Conservation (phyloP, 1,140 invertebrate genomes). For the Pseudomyrmex dendroicus region DNA sequence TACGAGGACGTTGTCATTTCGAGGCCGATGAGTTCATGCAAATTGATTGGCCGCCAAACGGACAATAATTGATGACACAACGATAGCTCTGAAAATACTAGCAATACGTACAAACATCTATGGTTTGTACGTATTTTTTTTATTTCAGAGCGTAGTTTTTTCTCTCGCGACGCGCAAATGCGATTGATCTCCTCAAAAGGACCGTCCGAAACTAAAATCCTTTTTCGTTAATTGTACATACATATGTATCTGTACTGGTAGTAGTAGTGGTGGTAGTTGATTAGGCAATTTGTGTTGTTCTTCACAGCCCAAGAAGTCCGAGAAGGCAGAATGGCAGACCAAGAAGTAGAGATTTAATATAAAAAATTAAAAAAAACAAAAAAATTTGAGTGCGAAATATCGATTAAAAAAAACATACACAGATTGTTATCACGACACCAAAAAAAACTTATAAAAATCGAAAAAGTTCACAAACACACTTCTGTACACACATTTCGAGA, state of each 20-base stretch:
- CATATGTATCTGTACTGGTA: constrained; percentile 53
- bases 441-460: constrained; percentile 14
- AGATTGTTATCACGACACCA: constrained; percentile 8
- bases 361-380: constrained; percentile 22
- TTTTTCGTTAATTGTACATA: constrained; percentile 44
- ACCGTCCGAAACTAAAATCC: constrained; percentile 4
- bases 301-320: constrained; percentile 91
- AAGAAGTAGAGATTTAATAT: constrained; percentile 88
- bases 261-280: constrained; percentile 76
- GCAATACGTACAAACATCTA: too few relatives aligned
- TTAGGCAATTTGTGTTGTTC: constrained; percentile 84
- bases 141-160: background rate
- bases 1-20: constrained; percentile 22
- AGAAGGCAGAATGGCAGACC: constrained; percentile 92
- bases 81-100: background rate
- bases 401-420: constrained; percentile 16
- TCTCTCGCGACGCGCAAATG: too few relatives aligned
- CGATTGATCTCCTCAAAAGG: constrained; percentile 55
- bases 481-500: background rate
- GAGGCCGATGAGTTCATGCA: constrained; percentile 21
- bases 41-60: constrained; percentile 35
- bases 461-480: constrained; percentile 37
- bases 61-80: constrained; percentile 8
- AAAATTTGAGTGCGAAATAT: constrained; percentile 44
- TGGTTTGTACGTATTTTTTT: too few relatives aligned